Conservation (phyloP, 2,888 invertebrate genomes). For the Dynastes grantii region DNA sequence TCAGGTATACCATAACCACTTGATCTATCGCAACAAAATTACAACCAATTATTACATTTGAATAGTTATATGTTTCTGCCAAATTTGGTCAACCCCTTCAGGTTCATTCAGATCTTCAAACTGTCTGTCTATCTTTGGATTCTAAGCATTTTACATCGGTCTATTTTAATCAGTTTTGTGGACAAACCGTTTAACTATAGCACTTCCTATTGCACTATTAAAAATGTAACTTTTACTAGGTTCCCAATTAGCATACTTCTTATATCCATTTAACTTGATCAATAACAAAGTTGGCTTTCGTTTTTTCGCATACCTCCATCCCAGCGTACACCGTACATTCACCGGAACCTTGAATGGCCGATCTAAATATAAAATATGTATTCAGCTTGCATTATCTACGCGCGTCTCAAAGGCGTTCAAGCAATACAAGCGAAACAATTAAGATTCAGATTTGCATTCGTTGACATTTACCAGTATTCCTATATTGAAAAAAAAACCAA, state of each 20-base stretch:
- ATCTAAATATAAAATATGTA: slow-evolving; percentile 11
- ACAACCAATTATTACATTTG: too few species aligned
- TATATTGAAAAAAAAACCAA: background rate
- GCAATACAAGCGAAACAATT: slow-evolving; percentile 7
- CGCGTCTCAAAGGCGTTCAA: background rate
- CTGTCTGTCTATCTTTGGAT: too few species aligned
- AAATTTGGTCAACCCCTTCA: too few species aligned
- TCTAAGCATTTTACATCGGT: too few species aligned
- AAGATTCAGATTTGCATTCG: slow-evolving; percentile 12
- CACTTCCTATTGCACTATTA: too few species aligned
- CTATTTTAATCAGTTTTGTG: too few species aligned
- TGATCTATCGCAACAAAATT: too few species aligned
- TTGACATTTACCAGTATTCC: slow-evolving; percentile 15
- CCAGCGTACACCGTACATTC: slow-evolving; percentile 6
- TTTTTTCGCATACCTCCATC: background rate
- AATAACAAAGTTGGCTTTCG: background rate
- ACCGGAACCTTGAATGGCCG: slow-evolving; percentile 4
- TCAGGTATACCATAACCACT: too few species aligned
- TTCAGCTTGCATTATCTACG: background rate
- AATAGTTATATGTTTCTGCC: too few species aligned
- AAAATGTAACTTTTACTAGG: background rate
- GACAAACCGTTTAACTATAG: too few species aligned
- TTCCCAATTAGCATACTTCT: background rate
- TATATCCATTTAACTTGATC: background rate
- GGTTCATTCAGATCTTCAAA: too few species aligned